phyloP scores from a whole-genome alignment of 1,140 invertebrate species.

The Cydia splendana region DNA sequence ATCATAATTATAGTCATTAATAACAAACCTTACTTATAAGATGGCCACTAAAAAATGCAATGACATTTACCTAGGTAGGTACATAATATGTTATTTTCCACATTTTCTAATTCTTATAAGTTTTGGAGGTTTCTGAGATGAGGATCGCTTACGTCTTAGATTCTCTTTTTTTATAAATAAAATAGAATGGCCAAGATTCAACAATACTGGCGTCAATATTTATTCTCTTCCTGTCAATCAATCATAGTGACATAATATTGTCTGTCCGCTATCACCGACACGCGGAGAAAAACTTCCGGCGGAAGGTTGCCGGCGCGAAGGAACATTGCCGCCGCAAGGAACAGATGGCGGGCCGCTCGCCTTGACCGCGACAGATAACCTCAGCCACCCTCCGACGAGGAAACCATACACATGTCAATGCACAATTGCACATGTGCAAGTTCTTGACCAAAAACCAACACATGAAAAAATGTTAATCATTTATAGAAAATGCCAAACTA shows the following conservation, averaged over 20 bases:
- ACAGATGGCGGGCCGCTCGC: slow-evolving; percentile 47
- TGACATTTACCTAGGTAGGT: too few relatives aligned
- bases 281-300: slow-evolving; percentile 20
- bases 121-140: too few relatives aligned
- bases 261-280: slow-evolving; percentile 12
- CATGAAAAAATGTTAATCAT: not conserved
- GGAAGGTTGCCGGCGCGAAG: slow-evolving; percentile 30
- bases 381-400: slow-evolving; percentile 25
- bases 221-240: not conserved
- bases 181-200: too few relatives aligned
- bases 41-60: too few relatives aligned
- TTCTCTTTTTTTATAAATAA: too few relatives aligned
- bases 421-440: slow-evolving; percentile 3
- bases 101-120: too few relatives aligned
- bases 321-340: slow-evolving; percentile 28
- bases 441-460: not conserved
- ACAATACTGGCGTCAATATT: not conserved
- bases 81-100: too few relatives aligned
- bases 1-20: too few relatives aligned
- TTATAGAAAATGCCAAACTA: not conserved
- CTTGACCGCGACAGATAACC: slow-evolving; percentile 42
- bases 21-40: too few relatives aligned
- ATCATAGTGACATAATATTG: slow-evolving; percentile 14
- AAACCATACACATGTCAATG: slow-evolving; percentile 6
- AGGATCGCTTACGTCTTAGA: too few relatives aligned